Evolutionary conservation across 2,888 invertebrate genomes (phyloP), one percentile per base, ranked within the genome.

Genomic region (Leucoptera coffeella): DNA sequence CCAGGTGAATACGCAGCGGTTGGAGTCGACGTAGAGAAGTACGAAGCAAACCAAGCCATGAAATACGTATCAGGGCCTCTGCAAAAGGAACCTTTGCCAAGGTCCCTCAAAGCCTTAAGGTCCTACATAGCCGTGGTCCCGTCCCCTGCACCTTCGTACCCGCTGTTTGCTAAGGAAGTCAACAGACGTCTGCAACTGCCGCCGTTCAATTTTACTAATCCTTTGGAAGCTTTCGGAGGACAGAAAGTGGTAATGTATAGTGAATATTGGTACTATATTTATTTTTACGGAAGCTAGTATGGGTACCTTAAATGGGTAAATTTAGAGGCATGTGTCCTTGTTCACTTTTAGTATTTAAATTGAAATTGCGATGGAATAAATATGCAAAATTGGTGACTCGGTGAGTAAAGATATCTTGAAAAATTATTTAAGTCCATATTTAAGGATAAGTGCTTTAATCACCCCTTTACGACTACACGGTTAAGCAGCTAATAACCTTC

Each of bases 1-100:
- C 15, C 54, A 85, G 89, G 93, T n/a, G 89, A 93, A 48, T 95
- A 94, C 50, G 92, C 90, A 49, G 93, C 91, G 2, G 83, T 94
- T 12, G 94, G 94, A 4, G 87, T 94, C 4, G 88, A 91, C 45
- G 81, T 90, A 9, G 89, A 90, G 38, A 86, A 90, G 42, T 94
- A 92, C 56, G 86, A 91, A 42, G 61, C 77, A 2, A 73, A 77
- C 12, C 77, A 82, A 30, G 89, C 93, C 0, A 76, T 79, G 25
- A 82, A 83, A 37, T 93, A 93, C 56, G 69, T 93, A 13, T 73
- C 82, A 26, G 91, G 88, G 8, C 74, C 88, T 3, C 61, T 89
- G 17, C 69, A 78, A 26, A 80, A 82, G 33, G 75, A 77, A 32
- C 59, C 64, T 1, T 73, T 81, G 24, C 60, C 75, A 0, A 57